Evolutionary conservation across 2,797 vertebrate species (phyloP).

Genomic region (Coracias cyanogaster): DNA sequence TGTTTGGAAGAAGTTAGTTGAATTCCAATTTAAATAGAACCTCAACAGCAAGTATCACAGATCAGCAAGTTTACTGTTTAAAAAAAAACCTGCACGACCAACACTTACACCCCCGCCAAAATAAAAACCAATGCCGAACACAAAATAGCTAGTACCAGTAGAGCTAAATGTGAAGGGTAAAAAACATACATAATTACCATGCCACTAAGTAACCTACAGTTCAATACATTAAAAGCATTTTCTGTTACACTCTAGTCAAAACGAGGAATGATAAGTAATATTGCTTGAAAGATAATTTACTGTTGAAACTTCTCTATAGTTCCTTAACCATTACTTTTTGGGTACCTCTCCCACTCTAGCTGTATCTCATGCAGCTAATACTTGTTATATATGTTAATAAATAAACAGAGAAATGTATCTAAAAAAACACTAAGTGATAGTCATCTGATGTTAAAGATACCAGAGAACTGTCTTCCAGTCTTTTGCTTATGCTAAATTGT

Average conservation of each 20-base stretch:
- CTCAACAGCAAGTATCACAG: not conserved
- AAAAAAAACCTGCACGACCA: not conserved
- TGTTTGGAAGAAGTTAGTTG: not conserved
- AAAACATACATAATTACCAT: not conserved
- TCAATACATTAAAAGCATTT: not conserved
- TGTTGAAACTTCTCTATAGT: not conserved
- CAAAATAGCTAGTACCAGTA: not conserved
- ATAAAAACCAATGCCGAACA: not conserved
- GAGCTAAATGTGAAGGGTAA: not conserved
- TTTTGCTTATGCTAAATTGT: not conserved
- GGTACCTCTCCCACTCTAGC: not conserved
- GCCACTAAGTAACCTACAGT: not conserved
- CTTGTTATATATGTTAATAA: not conserved
- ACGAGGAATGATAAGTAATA: not conserved
- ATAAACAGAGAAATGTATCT: not conserved
- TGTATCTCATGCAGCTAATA: not conserved
- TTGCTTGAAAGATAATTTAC: not conserved
- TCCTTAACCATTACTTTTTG: not conserved
- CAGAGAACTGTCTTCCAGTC: not conserved
- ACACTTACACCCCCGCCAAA: not conserved
- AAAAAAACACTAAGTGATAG: not conserved
- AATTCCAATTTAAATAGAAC: not conserved
- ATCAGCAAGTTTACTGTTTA: not conserved
- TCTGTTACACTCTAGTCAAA: not conserved
- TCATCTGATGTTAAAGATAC: not conserved